Conservation (phyloP, 2,113 vertebrate genomes). For the Sakesphorus luctuosus region DNA sequence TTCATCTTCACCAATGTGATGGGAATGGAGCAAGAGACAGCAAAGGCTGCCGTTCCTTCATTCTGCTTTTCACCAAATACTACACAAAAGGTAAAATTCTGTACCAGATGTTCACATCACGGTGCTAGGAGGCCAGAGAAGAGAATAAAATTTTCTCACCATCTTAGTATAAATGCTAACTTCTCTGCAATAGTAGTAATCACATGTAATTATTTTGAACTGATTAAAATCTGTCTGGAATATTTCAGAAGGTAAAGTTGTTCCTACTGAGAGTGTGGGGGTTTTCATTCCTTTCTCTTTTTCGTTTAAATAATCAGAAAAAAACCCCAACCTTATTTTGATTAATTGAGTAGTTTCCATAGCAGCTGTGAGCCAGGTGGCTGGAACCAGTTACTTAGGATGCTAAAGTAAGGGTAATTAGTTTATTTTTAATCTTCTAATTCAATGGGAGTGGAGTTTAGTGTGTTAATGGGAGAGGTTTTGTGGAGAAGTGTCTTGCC, state of each 20-base stretch:
- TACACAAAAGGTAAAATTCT: not conserved
- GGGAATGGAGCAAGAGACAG: not conserved
- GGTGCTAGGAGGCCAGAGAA: not conserved
- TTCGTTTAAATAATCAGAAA: slow-evolving; percentile 26
- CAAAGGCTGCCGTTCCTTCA: not conserved
- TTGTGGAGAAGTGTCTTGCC: slow-evolving; percentile 19
- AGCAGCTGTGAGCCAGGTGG: slow-evolving; percentile 70
- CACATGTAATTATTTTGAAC: not conserved
- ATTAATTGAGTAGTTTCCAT: slow-evolving; percentile 67
- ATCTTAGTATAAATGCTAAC: not conserved
- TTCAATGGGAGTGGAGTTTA: slow-evolving; percentile 51
- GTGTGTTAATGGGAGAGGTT: slow-evolving; percentile 52
- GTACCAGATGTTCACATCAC: not conserved
- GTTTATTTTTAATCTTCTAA: slow-evolving; percentile 71
- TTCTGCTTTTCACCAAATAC: not conserved
- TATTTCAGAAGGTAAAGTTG: not conserved
- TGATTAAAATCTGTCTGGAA: not conserved
- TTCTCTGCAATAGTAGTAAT: not conserved
- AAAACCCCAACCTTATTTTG: slow-evolving; percentile 15
- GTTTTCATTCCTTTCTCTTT: not conserved
- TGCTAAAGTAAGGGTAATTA: slow-evolving; percentile 65
- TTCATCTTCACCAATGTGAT: not conserved
- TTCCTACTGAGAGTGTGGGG: not conserved
- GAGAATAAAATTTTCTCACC: not conserved
- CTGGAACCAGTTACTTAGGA: slow-evolving; percentile 35